Evolutionary conservation across 1,140 invertebrate species (phyloP).

Genomic region (Luehdorfia chinensis): DNA sequence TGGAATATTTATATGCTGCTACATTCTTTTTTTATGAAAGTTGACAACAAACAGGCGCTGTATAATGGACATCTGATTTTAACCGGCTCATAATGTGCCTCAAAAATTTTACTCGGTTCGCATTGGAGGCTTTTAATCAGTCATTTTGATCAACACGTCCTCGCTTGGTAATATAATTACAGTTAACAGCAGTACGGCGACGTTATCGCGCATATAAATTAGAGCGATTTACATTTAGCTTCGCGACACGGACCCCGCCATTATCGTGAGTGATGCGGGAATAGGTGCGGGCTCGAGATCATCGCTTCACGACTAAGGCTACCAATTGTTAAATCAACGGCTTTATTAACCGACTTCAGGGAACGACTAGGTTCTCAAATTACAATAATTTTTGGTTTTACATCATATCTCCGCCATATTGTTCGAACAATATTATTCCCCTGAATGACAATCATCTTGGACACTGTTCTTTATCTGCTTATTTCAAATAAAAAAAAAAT

Average conservation of each 20-base stretch:
- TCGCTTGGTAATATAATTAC: conserved; percentile 74
- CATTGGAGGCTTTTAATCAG: conserved; percentile 65
- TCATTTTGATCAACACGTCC: conserved; percentile 74
- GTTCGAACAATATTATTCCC: too few species aligned
- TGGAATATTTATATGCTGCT: too few species aligned
- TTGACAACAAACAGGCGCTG: conserved; percentile 19
- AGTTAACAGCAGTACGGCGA: conserved; percentile 72
- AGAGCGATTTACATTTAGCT: conserved; percentile 73
- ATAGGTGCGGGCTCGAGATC: conserved; percentile 56
- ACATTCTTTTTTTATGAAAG: too few species aligned
- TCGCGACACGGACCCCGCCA: conserved; percentile 60
- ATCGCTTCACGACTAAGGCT: conserved; percentile 22
- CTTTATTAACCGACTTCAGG: too few species aligned
- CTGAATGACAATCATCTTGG: too few species aligned
- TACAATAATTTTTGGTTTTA: too few species aligned
- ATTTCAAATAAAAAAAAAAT: too few species aligned
- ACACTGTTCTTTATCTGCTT: too few species aligned
- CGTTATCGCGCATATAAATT: conserved; percentile 75
- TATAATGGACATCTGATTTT: conserved; percentile 33
- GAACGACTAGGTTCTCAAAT: too few species aligned
- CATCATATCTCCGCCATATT: too few species aligned
- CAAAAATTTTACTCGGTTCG: conserved; percentile 45
- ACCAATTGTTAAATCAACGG: conserved; percentile 17
- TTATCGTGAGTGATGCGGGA: conserved; percentile 70
- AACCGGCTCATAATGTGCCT: conserved; percentile 27